Percentiles rank a stretch among this genome's conserved stretches.
phyloP scores from a whole-genome alignment of 2,888 invertebrate genomes.

The Dryobota labecula region DNA sequence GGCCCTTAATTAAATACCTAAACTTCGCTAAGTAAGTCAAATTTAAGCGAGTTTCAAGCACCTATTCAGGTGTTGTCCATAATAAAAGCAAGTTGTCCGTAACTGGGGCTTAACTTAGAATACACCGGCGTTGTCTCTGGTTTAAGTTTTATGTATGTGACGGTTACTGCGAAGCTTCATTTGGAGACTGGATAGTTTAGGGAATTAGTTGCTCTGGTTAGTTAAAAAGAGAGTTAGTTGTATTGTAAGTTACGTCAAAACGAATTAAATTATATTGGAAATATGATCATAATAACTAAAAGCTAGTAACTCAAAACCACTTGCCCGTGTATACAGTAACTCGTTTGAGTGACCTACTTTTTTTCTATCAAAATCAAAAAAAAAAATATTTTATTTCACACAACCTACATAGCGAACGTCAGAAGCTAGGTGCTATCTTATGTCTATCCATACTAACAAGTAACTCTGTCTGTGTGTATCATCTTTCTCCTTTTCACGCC shows the following conservation, averaged over 20 bases:
- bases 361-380: no score
- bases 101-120: slow-evolving; percentile 44
- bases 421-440: no score
- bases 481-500: no score
- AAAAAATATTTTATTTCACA: no score
- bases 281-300: not conserved
- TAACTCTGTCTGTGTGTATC: no score
- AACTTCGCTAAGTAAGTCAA: slow-evolving; percentile 62
- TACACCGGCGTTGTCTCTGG: slow-evolving; percentile 48
- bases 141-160: slow-evolving; percentile 40
- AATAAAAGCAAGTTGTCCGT: slow-evolving; percentile 63
- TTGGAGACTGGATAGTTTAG: not conserved
- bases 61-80: slow-evolving; percentile 68
- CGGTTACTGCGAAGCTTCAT: slow-evolving; percentile 1
- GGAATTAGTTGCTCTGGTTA: not conserved
- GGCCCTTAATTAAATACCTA: slow-evolving; percentile 64
- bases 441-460: not conserved
- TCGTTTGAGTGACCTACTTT: not conserved
- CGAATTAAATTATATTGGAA: not conserved
- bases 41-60: slow-evolving; percentile 67
- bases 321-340: not conserved
- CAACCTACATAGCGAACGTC: no score
- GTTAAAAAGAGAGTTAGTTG: not conserved
- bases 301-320: not conserved
- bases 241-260: not conserved